Percentiles rank a stretch among this genome's conserved stretches.
Evolutionary conservation across 2,797 vertebrate species (phyloP).

Genomic region (Sebastes iracundus): DNA sequence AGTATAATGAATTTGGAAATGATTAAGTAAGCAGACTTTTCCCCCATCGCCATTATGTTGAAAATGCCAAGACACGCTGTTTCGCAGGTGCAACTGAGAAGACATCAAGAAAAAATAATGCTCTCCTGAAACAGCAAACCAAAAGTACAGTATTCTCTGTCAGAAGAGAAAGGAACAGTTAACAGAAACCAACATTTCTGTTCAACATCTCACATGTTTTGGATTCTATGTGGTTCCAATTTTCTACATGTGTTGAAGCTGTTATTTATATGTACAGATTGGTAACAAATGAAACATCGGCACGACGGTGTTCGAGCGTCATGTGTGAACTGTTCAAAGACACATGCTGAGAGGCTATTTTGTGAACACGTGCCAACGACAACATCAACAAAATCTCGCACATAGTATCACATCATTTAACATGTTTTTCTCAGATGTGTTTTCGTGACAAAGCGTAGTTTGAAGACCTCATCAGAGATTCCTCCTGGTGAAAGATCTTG

Average conservation of each 20-base stretch:
- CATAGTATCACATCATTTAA: too few relatives aligned
- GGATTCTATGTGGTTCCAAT: not conserved
- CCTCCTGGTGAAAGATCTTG: not conserved
- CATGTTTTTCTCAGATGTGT: too few relatives aligned
- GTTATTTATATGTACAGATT: not conserved
- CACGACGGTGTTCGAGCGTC: too few relatives aligned
- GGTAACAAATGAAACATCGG: not conserved
- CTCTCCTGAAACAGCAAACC: not conserved
- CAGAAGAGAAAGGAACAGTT: not conserved
- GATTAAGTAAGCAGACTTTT: slow-evolving; percentile 26
- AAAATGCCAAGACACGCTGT: slow-evolving; percentile 38
- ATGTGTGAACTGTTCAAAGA: too few relatives aligned
- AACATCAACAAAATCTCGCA: too few relatives aligned
- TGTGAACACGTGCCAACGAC: too few relatives aligned
- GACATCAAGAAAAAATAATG: not conserved
- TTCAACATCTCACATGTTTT: not conserved
- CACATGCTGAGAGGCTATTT: too few relatives aligned
- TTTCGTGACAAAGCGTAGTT: not conserved
- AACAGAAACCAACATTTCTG: not conserved
- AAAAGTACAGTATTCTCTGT: not conserved
- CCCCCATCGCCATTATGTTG: slow-evolving; percentile 17
- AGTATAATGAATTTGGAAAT: slow-evolving; percentile 33
- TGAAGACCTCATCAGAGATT: not conserved
- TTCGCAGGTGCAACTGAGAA: slow-evolving; percentile 28
- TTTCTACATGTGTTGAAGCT: not conserved